phyloP scores from a whole-genome alignment of 2,797 vertebrate genomes.

The Strix occidentalis region DNA sequence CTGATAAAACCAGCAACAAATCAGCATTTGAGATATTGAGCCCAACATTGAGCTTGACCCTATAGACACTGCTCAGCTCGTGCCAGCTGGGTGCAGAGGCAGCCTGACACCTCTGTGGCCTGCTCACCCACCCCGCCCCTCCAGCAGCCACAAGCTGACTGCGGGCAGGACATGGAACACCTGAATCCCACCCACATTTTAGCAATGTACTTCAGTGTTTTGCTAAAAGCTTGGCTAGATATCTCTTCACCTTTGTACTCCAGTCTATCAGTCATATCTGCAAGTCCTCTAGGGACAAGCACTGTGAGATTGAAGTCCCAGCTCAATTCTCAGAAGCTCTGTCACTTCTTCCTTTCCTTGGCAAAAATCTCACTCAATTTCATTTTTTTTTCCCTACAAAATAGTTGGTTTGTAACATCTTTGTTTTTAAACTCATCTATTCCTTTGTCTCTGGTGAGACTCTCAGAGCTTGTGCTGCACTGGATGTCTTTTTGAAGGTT shows the following conservation, averaged over 20 bases:
- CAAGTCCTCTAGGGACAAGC: not conserved
- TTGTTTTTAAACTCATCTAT: not conserved
- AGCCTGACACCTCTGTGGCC: not conserved
- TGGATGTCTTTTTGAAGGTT: not conserved
- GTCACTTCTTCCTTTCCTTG: not conserved
- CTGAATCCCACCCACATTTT: not conserved
- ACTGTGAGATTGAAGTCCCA: accelerated
- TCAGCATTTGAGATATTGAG: not conserved
- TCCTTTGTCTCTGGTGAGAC: not conserved
- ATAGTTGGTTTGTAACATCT: accelerated
- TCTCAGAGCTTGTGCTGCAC: not conserved
- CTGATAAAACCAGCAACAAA: not conserved
- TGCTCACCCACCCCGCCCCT: not conserved
- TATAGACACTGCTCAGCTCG: accelerated
- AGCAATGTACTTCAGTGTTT: not conserved
- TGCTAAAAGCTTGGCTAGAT: not conserved
- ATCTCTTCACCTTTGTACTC: too few species aligned
- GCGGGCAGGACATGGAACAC: not conserved
- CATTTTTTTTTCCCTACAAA: not conserved
- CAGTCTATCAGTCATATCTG: not conserved
- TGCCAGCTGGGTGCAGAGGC: not conserved
- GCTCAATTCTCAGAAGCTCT: not conserved
- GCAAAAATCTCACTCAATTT: not conserved
- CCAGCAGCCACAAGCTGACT: not conserved
- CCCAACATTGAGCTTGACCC: not conserved